Conservation (phyloP, 2,888 invertebrate species). For the Spialia ferax region DNA sequence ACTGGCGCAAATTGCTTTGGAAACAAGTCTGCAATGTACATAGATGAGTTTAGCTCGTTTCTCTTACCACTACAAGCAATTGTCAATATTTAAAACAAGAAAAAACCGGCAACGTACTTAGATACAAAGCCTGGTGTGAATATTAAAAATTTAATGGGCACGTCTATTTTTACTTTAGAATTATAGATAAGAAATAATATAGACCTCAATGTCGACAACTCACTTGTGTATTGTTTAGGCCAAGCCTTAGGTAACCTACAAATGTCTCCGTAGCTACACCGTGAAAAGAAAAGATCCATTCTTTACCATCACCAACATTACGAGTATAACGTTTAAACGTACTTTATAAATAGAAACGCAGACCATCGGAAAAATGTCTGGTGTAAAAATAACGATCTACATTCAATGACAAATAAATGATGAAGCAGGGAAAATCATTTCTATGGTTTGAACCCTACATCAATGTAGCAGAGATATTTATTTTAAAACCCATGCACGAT, state of each 20-base stretch:
- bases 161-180: not conserved
- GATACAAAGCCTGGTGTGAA: not conserved
- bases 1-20: conserved; percentile 50
- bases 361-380: conserved; percentile 33
- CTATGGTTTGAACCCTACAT: conserved; percentile 24
- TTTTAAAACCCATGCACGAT: conserved; percentile 17
- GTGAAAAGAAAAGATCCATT: conserved; percentile 12
- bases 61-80: not conserved
- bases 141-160: not conserved
- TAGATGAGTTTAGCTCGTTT: not conserved
- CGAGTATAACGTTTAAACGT: conserved; percentile 13
- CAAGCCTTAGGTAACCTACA: not conserved
- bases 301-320: not conserved
- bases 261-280: not conserved
- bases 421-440: conserved; percentile 25
- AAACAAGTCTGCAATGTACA: conserved; percentile 23
- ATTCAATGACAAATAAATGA: conserved; percentile 36
- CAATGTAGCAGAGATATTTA: conserved; percentile 18
- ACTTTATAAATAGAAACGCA: conserved; percentile 17
- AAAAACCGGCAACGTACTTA: not conserved
- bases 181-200: not conserved
- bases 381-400: conserved; percentile 37
- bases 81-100: conserved; percentile 2
- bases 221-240: not conserved
- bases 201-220: too few relatives aligned